These are phyloP conservation scores for Orius insidiosus DNA, from an alignment of 1,140 invertebrate species.

Conservation along the genomic window DNA sequence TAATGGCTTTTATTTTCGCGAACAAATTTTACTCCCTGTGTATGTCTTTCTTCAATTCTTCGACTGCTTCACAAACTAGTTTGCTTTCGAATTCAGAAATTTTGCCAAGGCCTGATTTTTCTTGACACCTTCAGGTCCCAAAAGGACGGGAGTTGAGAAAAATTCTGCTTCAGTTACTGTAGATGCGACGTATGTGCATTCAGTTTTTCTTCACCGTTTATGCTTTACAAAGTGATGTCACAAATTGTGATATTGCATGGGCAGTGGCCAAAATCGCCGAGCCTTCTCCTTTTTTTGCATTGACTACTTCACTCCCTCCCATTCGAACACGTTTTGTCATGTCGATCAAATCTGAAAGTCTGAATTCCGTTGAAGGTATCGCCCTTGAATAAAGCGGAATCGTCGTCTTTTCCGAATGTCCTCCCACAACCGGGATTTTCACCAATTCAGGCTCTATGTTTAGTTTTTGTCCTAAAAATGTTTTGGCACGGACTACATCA, in stretches of 20 bases:
- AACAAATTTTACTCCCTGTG: not conserved
- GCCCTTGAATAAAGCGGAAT: constrained; percentile 51
- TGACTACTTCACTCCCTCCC: constrained; percentile 64
- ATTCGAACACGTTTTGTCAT: not conserved
- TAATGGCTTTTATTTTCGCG: not conserved
- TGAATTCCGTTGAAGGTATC: not conserved
- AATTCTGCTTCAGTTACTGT: constrained; percentile 75
- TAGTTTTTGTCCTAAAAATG: constrained; percentile 67
- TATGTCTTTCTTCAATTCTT: constrained; percentile 82
- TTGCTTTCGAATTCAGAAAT: constrained; percentile 71
- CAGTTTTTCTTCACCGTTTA: constrained; percentile 76
- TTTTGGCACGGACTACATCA: constrained; percentile 84
- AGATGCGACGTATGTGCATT: constrained; percentile 86
- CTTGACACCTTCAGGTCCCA: constrained; percentile 81
- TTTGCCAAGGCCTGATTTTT: constrained; percentile 86
- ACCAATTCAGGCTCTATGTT: constrained; percentile 46
- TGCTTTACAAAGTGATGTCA: constrained; percentile 60
- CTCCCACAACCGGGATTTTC: constrained; percentile 87
- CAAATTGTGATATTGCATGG: constrained; percentile 85
- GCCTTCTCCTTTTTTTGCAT: constrained; percentile 96
- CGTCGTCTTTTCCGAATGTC: constrained; percentile 94
- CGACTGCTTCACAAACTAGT: constrained; percentile 70
- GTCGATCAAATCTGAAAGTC: not conserved
- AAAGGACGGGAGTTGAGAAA: constrained; percentile 85
- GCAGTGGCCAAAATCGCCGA: constrained; percentile 99